Evolutionary conservation across 2,888 invertebrate species (phyloP), one percentile per base, ranked within the genome.

Genomic region (Agriotes lineatus): DNA sequence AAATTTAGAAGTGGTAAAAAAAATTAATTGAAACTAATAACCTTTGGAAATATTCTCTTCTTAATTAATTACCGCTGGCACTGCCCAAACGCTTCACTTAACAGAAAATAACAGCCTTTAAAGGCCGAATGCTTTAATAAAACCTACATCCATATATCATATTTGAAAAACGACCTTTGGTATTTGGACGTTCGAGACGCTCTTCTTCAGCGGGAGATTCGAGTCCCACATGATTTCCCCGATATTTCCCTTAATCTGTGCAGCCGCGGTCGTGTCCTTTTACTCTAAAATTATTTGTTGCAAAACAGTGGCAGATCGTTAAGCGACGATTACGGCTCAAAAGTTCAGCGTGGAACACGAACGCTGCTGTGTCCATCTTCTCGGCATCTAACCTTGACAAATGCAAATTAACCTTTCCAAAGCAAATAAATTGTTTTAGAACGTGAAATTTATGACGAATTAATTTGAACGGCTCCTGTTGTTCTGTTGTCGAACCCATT

Each of bases 361-460:
- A 42, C 16, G 9, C 1, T 42, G 5, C 42, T n/a, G n/a, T n/a
- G 14, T 14, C 1, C 18, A 42, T 18, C 14, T 42, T 14, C 18
- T 6, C 25, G 7, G 25, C 25, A 12, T 12, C 12, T 12, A 48
- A n/a, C 52, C 33, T 30, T 33, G 52, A 33, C 52, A 30, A 33
- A 33, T 52, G 18, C 16, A 52, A 52, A 52, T 52, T 30, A 33
- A 52, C 33, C 52, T 52, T 52, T 52, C 19, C 1, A 52, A 30
- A 7, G 35, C 18, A 18, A 30, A 52, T 18, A 12, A 48, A 48
- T 48, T 48, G 25, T 20, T 42, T 42, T 22, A 12, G 18, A 33
- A 52, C 52, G 52, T 52, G 52, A 30, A 52, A 52, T 35, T 52
- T 33, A 33, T 33, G 33, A 33, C 52, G 18, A 33, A 52, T 52